Evolutionary conservation across 2,113 vertebrate species (phyloP).

Genomic region (Ranitomeya imitator): DNA sequence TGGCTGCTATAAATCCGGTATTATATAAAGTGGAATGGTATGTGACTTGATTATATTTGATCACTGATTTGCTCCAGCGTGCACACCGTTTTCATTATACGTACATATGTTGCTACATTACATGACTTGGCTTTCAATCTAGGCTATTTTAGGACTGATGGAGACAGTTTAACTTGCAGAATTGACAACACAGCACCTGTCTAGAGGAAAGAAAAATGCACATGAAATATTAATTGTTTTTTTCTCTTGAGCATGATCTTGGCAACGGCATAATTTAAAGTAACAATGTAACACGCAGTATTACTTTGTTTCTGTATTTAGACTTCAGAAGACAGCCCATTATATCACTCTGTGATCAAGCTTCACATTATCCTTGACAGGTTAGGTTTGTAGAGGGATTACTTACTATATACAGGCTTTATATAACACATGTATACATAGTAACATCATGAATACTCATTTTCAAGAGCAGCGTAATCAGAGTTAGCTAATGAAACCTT

Average conservation of each 20-base stretch:
- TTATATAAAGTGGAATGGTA: neutral
- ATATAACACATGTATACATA: neutral
- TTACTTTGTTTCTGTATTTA: slow-evolving; percentile 49
- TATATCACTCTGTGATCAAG: neutral
- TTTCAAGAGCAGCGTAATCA: neutral
- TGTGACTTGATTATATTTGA: slow-evolving; percentile 24
- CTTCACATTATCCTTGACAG: neutral
- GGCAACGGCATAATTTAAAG: slow-evolving; percentile 1
- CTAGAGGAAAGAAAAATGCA: slow-evolving; percentile 10
- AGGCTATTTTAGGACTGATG: neutral
- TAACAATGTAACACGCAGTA: slow-evolving; percentile 5
- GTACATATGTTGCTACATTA: neutral
- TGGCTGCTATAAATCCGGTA: neutral
- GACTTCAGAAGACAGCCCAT: slow-evolving; percentile 19
- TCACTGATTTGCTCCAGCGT: neutral
- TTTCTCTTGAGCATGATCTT: slow-evolving; percentile 21
- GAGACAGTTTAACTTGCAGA: neutral
- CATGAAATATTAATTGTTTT: slow-evolving; percentile 20
- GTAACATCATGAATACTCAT: neutral
- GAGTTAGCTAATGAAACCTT: neutral
- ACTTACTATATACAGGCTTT: neutral
- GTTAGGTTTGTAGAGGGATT: slow-evolving; percentile 11
- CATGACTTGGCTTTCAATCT: slow-evolving; percentile 9
- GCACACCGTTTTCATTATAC: neutral
- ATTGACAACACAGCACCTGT: slow-evolving; percentile 8